Evolutionary conservation across 2,113 vertebrate genomes (phyloP).

Genomic region (Silurus meridionalis): DNA sequence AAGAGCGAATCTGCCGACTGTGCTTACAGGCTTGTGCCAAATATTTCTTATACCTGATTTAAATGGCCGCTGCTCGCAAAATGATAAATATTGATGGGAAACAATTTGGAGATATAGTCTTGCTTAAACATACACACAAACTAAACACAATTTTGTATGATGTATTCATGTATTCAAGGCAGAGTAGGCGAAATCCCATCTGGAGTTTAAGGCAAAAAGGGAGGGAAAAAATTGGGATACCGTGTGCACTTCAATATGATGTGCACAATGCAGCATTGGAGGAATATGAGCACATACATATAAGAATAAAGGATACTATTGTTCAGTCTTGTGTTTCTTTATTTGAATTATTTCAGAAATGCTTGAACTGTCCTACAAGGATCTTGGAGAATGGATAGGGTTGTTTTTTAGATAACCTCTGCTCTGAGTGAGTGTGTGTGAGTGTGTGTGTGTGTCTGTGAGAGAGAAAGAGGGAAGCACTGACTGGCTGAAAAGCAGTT

Average conservation of each 20-base stretch:
- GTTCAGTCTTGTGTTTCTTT: slow-evolving; percentile 7
- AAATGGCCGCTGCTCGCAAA: not conserved
- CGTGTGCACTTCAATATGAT: not conserved
- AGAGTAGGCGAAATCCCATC: not conserved
- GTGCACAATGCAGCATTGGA: not conserved
- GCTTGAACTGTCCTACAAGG: slow-evolving; percentile 3
- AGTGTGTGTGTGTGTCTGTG: not conserved
- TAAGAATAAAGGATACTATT: slow-evolving; percentile 2
- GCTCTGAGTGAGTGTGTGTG: slow-evolving; percentile 1
- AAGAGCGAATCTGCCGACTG: not conserved
- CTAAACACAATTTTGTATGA: not conserved
- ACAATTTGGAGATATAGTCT: not conserved
- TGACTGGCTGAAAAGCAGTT: not conserved
- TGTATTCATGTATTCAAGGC: not conserved
- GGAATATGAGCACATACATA: not conserved
- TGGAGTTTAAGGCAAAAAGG: not conserved
- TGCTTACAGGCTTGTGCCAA: not conserved
- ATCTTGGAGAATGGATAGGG: slow-evolving; percentile 43
- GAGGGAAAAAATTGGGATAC: not conserved
- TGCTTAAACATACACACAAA: not conserved
- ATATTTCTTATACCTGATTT: not conserved
- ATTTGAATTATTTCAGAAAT: slow-evolving; percentile 33
- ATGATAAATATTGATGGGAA: slow-evolving; percentile 15
- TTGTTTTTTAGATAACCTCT: slow-evolving; percentile 35
- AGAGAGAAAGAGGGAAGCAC: slow-evolving; percentile 3